phyloP scores from a whole-genome alignment of 2,113 vertebrate genomes.

The Terrapene triunguis region DNA sequence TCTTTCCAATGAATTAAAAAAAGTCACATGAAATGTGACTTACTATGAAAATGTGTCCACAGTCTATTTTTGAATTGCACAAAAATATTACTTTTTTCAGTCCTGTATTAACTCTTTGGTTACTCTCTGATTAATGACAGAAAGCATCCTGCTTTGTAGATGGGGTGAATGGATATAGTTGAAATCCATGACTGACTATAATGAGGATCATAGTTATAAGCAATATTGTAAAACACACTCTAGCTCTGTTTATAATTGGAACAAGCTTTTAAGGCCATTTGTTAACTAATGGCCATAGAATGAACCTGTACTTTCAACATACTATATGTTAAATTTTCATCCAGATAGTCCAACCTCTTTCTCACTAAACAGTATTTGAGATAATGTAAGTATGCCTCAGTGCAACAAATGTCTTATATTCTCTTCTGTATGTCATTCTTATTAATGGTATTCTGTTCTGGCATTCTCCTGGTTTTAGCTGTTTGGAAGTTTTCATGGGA shows the following conservation, averaged over 20 bases:
- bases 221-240: not conserved
- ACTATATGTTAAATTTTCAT: not conserved
- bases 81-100: not conserved
- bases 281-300: not conserved
- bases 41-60: not conserved
- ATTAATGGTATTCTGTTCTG: not conserved
- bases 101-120: not conserved
- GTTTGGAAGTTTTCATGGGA: not conserved
- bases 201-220: not conserved
- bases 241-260: not conserved
- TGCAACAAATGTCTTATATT: not conserved
- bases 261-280: not conserved
- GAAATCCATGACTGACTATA: conserved; percentile 13
- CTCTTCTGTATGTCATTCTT: not conserved
- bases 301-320: not conserved
- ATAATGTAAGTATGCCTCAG: not conserved
- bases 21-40: conserved; percentile 3
- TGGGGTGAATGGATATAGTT: not conserved
- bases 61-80: not conserved
- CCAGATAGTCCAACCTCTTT: not conserved
- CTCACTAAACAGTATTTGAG: not conserved
- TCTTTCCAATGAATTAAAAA: not conserved
- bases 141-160: not conserved
- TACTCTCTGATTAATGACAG: not conserved
- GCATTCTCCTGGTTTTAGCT: not conserved